These are phyloP conservation scores for Sebastes taczanowskii DNA, from an alignment of 2,797 vertebrate genomes.

Conservation along the genomic window DNA sequence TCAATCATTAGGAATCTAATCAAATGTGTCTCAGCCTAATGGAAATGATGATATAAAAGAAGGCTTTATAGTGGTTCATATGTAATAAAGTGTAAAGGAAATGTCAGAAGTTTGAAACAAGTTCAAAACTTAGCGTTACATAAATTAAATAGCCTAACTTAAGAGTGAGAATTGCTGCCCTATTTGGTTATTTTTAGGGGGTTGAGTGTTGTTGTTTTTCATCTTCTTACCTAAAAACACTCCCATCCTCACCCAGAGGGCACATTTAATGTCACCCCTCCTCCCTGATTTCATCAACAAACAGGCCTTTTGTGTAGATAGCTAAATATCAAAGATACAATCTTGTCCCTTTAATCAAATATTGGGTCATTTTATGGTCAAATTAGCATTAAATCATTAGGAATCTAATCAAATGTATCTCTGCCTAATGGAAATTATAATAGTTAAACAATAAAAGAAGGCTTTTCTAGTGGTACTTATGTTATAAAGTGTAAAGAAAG, in stretches of 20 bases:
- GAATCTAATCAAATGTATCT: not conserved
- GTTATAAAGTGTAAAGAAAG: no score
- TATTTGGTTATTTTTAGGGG: not conserved
- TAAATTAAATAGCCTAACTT: not conserved
- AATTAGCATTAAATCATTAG: not conserved
- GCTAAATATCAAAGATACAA: not conserved
- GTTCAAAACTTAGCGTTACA: not conserved
- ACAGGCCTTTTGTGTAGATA: not conserved
- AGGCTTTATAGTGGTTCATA: rapidly evolving
- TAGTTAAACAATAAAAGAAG: no score
- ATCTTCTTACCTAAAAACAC: not conserved
- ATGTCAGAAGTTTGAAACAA: not conserved
- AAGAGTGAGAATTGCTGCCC: not conserved
- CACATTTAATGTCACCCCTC: not conserved
- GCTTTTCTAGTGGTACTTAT: no score
- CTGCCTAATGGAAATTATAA: not conserved
- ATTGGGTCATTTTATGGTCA: not conserved
- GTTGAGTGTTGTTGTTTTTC: not conserved
- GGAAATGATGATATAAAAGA: not conserved
- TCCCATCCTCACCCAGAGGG: not conserved
- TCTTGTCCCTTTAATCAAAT: not conserved
- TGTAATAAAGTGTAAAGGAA: not conserved
- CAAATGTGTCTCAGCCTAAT: not conserved
- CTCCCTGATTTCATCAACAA: not conserved
- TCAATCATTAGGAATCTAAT: not conserved